Percentiles rank a stretch among this genome's conserved stretches.
These are phyloP conservation scores for Catharus fuscescens DNA, from an alignment of 2,113 vertebrate genomes.

Conservation along the genomic window DNA sequence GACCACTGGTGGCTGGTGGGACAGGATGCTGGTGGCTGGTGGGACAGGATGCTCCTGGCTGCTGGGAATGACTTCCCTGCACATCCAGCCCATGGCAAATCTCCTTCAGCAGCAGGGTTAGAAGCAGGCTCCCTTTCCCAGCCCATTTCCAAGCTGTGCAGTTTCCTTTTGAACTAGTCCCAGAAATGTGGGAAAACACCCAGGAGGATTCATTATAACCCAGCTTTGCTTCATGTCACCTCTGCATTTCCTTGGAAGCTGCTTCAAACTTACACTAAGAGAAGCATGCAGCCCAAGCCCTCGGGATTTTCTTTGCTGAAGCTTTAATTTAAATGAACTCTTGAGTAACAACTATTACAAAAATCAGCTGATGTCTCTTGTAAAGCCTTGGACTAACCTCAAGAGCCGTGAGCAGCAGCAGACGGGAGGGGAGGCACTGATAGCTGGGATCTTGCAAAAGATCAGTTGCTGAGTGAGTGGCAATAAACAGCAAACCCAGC, in stretches of 20 bases:
- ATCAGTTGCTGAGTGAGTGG: neutral
- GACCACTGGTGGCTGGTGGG: neutral
- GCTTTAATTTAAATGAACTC: neutral
- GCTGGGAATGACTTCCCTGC: neutral
- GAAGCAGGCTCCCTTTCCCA: neutral
- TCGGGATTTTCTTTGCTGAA: neutral
- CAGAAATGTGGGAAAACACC: neutral
- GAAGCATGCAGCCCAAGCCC: neutral
- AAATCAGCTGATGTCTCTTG: neutral
- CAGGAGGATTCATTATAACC: neutral
- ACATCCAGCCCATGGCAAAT: fast-evolving
- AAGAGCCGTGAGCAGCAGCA: neutral
- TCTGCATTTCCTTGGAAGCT: neutral
- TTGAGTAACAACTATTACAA: neutral
- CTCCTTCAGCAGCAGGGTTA: neutral
- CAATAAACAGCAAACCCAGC: slow-evolving; percentile 37
- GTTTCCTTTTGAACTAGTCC: neutral
- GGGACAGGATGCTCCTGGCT: neutral
- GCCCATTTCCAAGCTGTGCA: neutral
- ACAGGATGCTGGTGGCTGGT: neutral
- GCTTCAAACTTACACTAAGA: neutral
- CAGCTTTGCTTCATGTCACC: neutral
- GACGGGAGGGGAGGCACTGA: neutral
- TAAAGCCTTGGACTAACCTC: neutral
- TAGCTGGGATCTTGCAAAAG: slow-evolving; percentile 16